Conservation (phyloP, 2,797 vertebrate genomes). For the Anomalospiza imberbis region DNA sequence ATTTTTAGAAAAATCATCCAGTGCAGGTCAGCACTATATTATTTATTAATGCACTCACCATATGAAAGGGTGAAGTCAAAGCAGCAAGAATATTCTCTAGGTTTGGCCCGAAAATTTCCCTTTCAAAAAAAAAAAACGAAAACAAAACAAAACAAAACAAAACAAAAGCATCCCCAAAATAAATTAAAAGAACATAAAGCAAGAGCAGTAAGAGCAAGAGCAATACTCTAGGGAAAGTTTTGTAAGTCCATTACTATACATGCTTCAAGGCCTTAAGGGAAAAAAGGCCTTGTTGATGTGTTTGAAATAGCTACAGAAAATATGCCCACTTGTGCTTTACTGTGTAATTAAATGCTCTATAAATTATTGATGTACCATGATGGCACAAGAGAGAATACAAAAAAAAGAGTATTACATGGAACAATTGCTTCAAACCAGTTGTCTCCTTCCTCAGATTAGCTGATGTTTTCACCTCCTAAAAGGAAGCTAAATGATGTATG, state of each 20-base stretch:
- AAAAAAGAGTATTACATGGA: not conserved
- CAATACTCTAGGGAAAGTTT: not conserved
- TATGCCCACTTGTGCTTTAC: not conserved
- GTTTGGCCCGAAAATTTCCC: not conserved
- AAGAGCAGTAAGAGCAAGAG: not conserved
- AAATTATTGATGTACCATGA: not conserved
- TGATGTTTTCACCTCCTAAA: constrained; percentile 3
- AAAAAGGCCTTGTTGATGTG: not conserved
- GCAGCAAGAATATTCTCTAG: not conserved
- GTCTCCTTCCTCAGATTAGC: not conserved
- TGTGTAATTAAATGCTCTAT: constrained; percentile 42
- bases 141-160: not conserved
- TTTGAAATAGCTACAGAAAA: not conserved
- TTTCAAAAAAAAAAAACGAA: not conserved
- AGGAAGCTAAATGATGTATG: constrained; percentile 1
- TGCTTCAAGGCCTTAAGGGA: not conserved
- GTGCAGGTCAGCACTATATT: not conserved
- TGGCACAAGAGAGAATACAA: not conserved
- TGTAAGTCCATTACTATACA: not conserved
- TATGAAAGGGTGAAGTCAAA: not conserved
- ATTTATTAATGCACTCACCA: not conserved
- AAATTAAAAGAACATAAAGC: not conserved
- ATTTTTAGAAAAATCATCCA: not conserved
- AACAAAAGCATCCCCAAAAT: not conserved
- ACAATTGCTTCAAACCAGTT: not conserved